Percentiles rank a stretch among this genome's conserved stretches.
These are phyloP conservation scores for Pseudanteris insignis DNA, from an alignment of 2,888 invertebrate genomes.

Conservation along the genomic window DNA sequence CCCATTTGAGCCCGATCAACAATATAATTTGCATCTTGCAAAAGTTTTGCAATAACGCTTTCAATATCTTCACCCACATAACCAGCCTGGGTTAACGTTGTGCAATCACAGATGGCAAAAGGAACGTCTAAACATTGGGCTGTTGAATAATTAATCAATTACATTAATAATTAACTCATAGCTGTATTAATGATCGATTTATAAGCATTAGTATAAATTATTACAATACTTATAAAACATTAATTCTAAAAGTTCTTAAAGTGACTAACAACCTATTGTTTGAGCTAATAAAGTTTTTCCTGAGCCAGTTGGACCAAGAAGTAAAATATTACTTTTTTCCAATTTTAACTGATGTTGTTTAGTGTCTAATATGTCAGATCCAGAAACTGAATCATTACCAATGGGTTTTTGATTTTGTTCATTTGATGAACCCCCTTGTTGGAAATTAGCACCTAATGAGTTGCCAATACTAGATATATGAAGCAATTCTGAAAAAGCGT, in stretches of 20 bases:
- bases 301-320: slow-evolving; percentile 96
- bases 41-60: slow-evolving; percentile 94
- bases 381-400: slow-evolving; percentile 61
- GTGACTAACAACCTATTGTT: slow-evolving; percentile 81
- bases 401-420: slow-evolving; percentile 52
- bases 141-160: too few relatives aligned
- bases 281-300: slow-evolving; percentile 97
- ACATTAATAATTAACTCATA: too few relatives aligned
- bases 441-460: slow-evolving; percentile 71
- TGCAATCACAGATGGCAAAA: slow-evolving; percentile 98
- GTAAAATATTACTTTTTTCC: slow-evolving; percentile 95
- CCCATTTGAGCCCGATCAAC: slow-evolving; percentile 98
- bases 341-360: slow-evolving; percentile 84
- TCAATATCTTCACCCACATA: slow-evolving; percentile 99
- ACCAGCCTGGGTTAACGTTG: slow-evolving; percentile 93
- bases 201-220: too few relatives aligned
- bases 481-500: slow-evolving; percentile 82
- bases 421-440: slow-evolving; percentile 57
- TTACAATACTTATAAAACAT: too few relatives aligned
- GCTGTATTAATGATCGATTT: too few relatives aligned
- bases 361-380: slow-evolving; percentile 84
- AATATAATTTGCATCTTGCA: slow-evolving; percentile 96
- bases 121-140: slow-evolving; percentile 98
- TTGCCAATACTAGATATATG: slow-evolving; percentile 83
- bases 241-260: too few relatives aligned